Percentiles rank a stretch among this genome's conserved stretches.
phyloP scores from a whole-genome alignment of 1,140 invertebrate genomes.

The Drosophila bifasciata region DNA sequence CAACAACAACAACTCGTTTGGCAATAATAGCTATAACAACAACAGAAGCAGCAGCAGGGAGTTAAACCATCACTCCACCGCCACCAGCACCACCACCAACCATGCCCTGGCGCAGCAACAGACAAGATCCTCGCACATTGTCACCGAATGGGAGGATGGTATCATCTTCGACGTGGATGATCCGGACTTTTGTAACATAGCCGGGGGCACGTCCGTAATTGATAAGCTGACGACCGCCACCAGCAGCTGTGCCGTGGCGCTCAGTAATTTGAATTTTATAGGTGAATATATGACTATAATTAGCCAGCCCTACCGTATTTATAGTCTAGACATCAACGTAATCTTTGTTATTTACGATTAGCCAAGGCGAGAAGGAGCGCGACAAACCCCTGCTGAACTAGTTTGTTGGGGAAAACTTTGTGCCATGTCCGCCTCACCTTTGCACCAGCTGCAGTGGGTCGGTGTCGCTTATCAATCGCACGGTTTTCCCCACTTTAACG shows the following conservation, averaged over 20 bases:
- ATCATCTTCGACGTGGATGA: slow-evolving; percentile 83
- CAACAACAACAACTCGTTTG: slow-evolving; percentile 60
- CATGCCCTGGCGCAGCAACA: too few relatives aligned
- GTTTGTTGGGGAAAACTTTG: slow-evolving; percentile 16
- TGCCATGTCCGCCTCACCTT: slow-evolving; percentile 25
- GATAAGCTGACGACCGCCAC: slow-evolving; percentile 34
- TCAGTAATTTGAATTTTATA: slow-evolving; percentile 66
- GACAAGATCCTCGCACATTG: slow-evolving; percentile 47
- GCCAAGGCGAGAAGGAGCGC: background rate
- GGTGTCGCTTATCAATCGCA: slow-evolving; percentile 48
- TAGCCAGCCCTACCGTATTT: slow-evolving; percentile 37
- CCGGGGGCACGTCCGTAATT: slow-evolving; percentile 46
- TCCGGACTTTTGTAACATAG: slow-evolving; percentile 77
- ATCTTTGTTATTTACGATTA: slow-evolving; percentile 51
- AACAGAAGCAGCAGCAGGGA: slow-evolving; percentile 37
- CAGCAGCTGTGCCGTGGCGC: slow-evolving; percentile 20
- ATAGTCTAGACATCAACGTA: slow-evolving; percentile 46
- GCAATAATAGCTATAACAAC: slow-evolving; percentile 33
- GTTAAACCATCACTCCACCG: slow-evolving; percentile 23
- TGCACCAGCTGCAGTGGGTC: slow-evolving; percentile 24
- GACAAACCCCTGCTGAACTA: slow-evolving; percentile 4
- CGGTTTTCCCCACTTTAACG: slow-evolving; percentile 38
- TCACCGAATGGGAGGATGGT: slow-evolving; percentile 81
- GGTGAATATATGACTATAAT: slow-evolving; percentile 52
- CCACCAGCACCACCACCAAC: slow-evolving; percentile 6